These are phyloP conservation scores for Deilephila elpenor DNA, from an alignment of 2,888 invertebrate genomes.

Conservation along the genomic window DNA sequence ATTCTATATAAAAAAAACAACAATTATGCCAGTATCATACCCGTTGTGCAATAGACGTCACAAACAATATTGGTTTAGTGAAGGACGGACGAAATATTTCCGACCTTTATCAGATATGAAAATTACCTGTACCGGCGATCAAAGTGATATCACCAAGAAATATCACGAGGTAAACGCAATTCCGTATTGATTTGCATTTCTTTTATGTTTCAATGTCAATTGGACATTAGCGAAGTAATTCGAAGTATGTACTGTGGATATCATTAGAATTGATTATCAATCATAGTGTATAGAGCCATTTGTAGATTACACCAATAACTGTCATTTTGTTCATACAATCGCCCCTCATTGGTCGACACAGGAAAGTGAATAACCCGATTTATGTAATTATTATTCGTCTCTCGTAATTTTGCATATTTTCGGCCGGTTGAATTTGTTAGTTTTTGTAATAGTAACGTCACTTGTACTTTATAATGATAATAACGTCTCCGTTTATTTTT, in stretches of 20 bases:
- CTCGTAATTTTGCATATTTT: neutral
- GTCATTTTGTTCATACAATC: neutral
- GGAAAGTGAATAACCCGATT: constrained; percentile 5
- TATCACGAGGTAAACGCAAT: constrained; percentile 46
- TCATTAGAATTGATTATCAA: constrained; percentile 13
- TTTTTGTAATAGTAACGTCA: neutral
- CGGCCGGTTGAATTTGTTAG: neutral
- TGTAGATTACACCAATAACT: neutral
- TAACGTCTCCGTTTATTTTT: neutral
- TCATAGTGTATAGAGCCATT: constrained; percentile 6
- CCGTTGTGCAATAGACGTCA: neutral
- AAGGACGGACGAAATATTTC: constrained; percentile 36
- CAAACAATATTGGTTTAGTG: neutral
- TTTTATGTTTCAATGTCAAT: constrained; percentile 33
- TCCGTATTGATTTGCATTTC: constrained; percentile 36
- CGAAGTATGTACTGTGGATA: constrained; percentile 7
- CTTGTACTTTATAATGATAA: neutral
- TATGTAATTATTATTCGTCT: constrained; percentile 19
- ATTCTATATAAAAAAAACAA: neutral
- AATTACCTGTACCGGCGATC: constrained; percentile 37
- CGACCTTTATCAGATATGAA: constrained; percentile 41
- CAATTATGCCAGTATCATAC: neutral
- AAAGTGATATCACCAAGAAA: constrained; percentile 46
- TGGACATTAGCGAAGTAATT: constrained; percentile 2
- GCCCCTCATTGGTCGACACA: constrained; percentile 1